phyloP scores from a whole-genome alignment of 2,888 invertebrate species.

The Cerastis leucographa region DNA sequence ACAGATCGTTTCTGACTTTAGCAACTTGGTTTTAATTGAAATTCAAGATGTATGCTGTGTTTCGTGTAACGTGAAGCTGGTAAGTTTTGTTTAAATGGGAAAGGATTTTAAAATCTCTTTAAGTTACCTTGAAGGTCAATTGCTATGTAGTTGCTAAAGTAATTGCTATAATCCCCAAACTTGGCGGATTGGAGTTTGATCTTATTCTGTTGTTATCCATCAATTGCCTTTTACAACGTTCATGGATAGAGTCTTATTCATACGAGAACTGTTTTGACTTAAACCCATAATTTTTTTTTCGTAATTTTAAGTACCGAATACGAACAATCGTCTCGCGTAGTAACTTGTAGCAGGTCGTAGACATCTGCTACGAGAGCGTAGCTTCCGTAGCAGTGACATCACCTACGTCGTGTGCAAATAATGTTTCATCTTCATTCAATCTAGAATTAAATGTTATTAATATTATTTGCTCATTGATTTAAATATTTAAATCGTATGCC shows the following conservation, averaged over 20 bases:
- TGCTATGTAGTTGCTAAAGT: neutral
- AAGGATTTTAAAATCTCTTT: neutral
- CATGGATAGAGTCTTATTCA: too few relatives aligned
- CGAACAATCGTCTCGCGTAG: conserved; percentile 1
- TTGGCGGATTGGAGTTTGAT: neutral
- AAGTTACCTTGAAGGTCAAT: neutral
- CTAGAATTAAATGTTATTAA: neutral
- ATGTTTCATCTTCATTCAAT: neutral
- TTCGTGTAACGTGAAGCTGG: neutral
- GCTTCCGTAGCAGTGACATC: conserved; percentile 32
- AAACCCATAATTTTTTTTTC: too few relatives aligned
- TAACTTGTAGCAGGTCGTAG: conserved; percentile 39
- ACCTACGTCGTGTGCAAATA: conserved; percentile 8
- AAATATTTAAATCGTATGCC: neutral
- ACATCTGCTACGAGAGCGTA: conserved; percentile 43
- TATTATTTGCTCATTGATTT: neutral
- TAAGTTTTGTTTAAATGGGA: neutral
- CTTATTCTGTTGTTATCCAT: neutral
- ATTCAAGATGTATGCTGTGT: conserved; percentile 32
- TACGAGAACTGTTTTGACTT: too few relatives aligned
- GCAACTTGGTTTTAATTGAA: conserved; percentile 63
- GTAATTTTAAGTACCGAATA: conserved; percentile 4
- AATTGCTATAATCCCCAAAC: neutral
- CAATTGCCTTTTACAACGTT: neutral
- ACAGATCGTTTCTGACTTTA: conserved; percentile 64